Percentiles rank a stretch among this genome's conserved stretches.
Conservation (phyloP, 2,797 vertebrate genomes). For the Gobio occitaniae region DNA sequence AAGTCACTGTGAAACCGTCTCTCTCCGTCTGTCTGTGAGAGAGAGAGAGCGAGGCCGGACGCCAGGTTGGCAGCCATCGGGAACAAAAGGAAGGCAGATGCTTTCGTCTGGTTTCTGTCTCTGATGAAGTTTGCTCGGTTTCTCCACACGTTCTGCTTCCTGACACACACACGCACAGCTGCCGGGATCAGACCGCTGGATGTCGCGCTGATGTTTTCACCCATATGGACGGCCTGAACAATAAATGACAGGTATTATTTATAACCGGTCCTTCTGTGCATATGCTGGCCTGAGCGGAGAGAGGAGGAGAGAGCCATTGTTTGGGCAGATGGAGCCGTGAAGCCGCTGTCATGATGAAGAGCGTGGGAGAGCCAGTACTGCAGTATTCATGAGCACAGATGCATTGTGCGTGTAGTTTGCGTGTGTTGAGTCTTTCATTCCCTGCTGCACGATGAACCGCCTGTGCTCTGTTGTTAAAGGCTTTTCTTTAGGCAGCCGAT, state of each 20-base stretch:
- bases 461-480: background rate
- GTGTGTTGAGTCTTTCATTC: background rate
- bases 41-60: too few species aligned
- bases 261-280: slow-evolving; percentile 30
- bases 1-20: too few species aligned
- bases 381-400: slow-evolving; percentile 34
- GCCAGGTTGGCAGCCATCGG: slow-evolving; percentile 25
- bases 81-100: slow-evolving; percentile 52
- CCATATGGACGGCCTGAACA: slow-evolving; percentile 30
- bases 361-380: slow-evolving; percentile 18
- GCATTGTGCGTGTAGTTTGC: background rate
- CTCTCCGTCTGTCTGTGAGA: background rate
- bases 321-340: slow-evolving; percentile 37
- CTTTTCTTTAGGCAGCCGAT: background rate
- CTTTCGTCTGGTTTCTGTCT: background rate
- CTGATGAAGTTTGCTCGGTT: background rate
- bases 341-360: slow-evolving; percentile 33
- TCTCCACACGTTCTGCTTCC: background rate
- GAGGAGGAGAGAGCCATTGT: slow-evolving; percentile 13
- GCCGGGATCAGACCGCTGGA: background rate
- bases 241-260: slow-evolving; percentile 44
- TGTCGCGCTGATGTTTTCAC: background rate
- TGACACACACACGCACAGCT: background rate
- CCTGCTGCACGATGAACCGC: too few species aligned
- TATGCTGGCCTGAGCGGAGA: slow-evolving; percentile 40